Evolutionary conservation across 2,888 invertebrate species (phyloP), one percentile per base, ranked within the genome.

Genomic region (Athripsodes cinereus): DNA sequence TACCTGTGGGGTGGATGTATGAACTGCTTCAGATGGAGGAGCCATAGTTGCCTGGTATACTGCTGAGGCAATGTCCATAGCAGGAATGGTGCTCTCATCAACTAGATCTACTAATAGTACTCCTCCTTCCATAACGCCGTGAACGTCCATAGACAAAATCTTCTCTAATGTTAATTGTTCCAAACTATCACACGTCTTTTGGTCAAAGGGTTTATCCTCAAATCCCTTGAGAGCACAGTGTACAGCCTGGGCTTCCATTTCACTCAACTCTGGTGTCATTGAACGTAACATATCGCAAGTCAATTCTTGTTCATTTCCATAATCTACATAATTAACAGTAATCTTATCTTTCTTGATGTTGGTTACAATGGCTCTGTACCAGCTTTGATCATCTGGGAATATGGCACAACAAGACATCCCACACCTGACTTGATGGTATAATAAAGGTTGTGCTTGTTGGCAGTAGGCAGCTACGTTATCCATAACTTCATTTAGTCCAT

Each of bases 301-400:
- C 1, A 93, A 83, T n/a, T 81, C 81, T 69, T 94, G 95, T 67
- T 91, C 88, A 73, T 97, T 97, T 5, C 98, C 98, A 75, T 91
- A 99, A 75, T 99, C 98, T 16, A 98, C 87, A 74, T 94, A 98
- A 2, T 86, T 79, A 1, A 98, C 88, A 56, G 82, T 74, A 1
- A 86, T 81, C 61, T 81, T 81, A 3, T 77, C 77, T 1, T 76
- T 78, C 31, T 79, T 78, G 2, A 85, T 73, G 44, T 82, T 81
- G 62, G 85, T 78, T 8, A 96, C 82, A 68, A 84, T 81, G 0
- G 93, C 96, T 64, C 98, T 80, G 71, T 97, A 97, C 96, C 96
- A 98, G 68, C 88, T 87, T 26, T 82, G 81, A 72, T 93, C 92
- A 52, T 76, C 82, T 50, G 85, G 82, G 69, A 89, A 97, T 59